Base-by-base conservation (phyloP, 2,888 invertebrate species). In the Cetonia aurata region DNA sequence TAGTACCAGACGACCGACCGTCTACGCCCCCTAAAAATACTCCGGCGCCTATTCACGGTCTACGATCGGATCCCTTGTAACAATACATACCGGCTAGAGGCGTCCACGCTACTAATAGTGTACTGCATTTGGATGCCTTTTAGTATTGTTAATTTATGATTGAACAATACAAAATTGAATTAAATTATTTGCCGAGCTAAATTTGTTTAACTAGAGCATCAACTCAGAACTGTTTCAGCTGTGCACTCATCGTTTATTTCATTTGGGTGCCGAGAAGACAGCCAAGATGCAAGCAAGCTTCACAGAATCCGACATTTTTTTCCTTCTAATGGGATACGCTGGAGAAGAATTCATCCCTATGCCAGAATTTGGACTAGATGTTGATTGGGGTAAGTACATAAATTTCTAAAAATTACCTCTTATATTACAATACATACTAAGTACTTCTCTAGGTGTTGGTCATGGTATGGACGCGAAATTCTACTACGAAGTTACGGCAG, bases 291-390 rank as follows among this genome's bases (percentile, higher is more conserved):
- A 82, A 53, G 73, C 79, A 9, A 68, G 76, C 50, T 76, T 73
- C 13, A 75, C 76, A 1, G 83, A 85, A 12, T 86, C 87, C 73
- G 89, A 90, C 0, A 86, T 89, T 0, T 89, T 88, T 82, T 84
- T 88, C 66, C 91, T 71, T 13, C 6, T 71, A 48, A 67, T 66
- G 59, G 71, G 69, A 1, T 71, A 71, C 37, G 13, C 17, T 13
- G 62, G 69, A 3, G 65, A 41, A 50, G 37, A 41, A 2, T 1
- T 42, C 12, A 17, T 8, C 10, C 6, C 12, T 12, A 0, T 3
- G 3, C 50, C 41, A 8, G 4, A 31, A 15, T 31, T n/a, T 13
- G 55, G 37, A 31, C 31, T 33, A 6, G 55, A 56, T 6, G 37
- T 56, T 15, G 48, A 65, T 46, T 50, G 46, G 42, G 65, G 65